Evolutionary conservation across 2,797 vertebrate genomes (phyloP), one percentile per base, ranked within the genome.

Genomic region (Hippocampus kuda): DNA sequence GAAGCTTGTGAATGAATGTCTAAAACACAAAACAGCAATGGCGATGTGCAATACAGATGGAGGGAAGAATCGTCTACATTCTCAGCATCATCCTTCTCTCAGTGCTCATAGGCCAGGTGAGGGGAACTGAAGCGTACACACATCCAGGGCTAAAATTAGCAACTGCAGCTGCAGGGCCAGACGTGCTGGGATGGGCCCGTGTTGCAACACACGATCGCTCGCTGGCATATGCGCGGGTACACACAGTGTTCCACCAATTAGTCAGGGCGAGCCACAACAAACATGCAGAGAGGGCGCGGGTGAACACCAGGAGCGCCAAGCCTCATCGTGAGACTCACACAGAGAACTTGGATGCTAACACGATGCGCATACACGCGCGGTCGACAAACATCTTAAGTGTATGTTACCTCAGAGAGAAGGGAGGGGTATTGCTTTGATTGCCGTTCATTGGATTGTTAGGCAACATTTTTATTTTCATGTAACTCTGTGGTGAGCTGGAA

Each of bases 111-210:
- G 80, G 83, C 76, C 68, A 69, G 75, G 77, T 74, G n/a, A 46
- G 68, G 72, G 81, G 81, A 88, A 88, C 84, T 85, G 86, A 86
- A 80, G 84, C 83, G 61, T 85, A 85, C 80, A 79, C 83, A 88
- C 85, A 87, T 84, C 81, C 81, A 67, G 70, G 65, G 83, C 84
- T 89, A 88, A 89, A 90, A 84, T 89, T 90, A 90, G 87, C 79
- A 85, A 81, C 88, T 88, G 85, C 87, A 87, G 87, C 88, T 87
- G 86, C 85, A 84, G 78, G 81, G 79, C 84, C 84, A 89, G 84
- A 86, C 79, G 79, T 79, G 80, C 76, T 84, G 81, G 84, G 84
- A 81, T 86, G 85, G 81, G 82, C 70, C 73, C 26, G 41, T 63
- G 70, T 71, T 70, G 67, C 66, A 75, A 75, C 68, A 26, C 57